A percentile compares a stretch with the other conserved stretches of the same genome.
Conservation (phyloP, 2,113 vertebrate genomes). For the Baryphthengus martii region DNA sequence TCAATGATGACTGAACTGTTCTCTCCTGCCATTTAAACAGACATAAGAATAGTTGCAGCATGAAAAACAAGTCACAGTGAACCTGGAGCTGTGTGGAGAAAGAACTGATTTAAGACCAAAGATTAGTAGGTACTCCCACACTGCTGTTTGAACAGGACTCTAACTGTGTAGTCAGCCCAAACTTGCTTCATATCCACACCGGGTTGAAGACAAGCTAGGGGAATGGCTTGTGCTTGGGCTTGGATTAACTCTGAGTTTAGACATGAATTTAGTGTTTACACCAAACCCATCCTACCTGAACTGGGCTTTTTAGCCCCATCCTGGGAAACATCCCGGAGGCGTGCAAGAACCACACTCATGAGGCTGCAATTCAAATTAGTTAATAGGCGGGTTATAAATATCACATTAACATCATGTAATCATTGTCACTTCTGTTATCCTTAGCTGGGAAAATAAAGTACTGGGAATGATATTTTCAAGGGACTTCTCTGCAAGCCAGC, state of each 20-base stretch:
- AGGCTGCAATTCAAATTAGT: background rate
- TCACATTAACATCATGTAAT: background rate
- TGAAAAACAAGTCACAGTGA: background rate
- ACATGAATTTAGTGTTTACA: background rate
- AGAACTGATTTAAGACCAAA: background rate
- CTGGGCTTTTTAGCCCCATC: background rate
- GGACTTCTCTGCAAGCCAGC: background rate
- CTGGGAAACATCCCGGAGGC: background rate
- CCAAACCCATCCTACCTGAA: background rate
- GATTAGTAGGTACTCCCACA: background rate
- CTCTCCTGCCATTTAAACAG: background rate
- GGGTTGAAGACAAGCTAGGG: background rate
- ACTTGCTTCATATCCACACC: background rate
- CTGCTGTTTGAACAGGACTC: background rate
- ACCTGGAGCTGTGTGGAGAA: background rate
- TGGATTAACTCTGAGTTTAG: background rate
- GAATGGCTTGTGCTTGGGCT: background rate
- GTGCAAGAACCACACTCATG: background rate
- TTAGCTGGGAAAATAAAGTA: background rate
- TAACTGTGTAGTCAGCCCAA: background rate
- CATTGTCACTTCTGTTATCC: background rate
- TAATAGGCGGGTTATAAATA: slow-evolving; percentile 7
- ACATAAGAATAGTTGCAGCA: background rate
- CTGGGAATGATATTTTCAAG: background rate
- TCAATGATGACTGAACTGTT: background rate